Evolutionary conservation across 2,797 vertebrate species (phyloP).

Genomic region (Moxostoma hubbsi): DNA sequence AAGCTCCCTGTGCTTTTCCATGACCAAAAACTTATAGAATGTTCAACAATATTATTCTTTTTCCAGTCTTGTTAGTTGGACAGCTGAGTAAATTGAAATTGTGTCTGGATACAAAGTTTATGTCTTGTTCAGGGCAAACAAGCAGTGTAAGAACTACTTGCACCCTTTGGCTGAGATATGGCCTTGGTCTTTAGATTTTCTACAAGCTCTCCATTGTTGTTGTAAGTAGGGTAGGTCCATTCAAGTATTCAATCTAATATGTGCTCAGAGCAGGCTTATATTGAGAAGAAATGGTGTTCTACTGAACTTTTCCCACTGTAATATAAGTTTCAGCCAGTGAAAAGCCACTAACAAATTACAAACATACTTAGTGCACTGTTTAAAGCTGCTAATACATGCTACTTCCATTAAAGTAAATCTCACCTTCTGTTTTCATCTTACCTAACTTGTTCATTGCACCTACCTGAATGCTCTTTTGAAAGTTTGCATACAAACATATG

Average conservation of each 20-base stretch:
- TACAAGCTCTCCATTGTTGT: slow-evolving; percentile 31
- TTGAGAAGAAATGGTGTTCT: not conserved
- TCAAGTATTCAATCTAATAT: not conserved
- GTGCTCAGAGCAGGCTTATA: not conserved
- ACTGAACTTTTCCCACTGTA: not conserved
- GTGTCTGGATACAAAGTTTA: slow-evolving; percentile 22
- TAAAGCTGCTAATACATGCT: not conserved
- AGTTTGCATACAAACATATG: not conserved
- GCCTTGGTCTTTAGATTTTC: slow-evolving; percentile 9
- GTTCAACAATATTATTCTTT: slow-evolving; percentile 25
- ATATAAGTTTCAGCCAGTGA: too few species aligned
- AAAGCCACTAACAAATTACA: too few species aligned
- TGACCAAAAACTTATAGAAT: not conserved
- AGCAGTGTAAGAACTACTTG: not conserved
- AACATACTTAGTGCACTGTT: too few species aligned
- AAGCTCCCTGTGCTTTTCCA: slow-evolving; percentile 1
- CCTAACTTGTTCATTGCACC: not conserved
- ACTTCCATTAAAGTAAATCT: not conserved
- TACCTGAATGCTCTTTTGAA: not conserved
- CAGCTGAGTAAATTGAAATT: slow-evolving; percentile 17
- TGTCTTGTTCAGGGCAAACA: not conserved
- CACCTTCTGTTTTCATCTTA: not conserved
- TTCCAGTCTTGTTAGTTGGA: slow-evolving; percentile 7
- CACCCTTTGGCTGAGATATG: not conserved
- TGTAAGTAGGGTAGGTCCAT: not conserved